Evolutionary conservation across 1,140 invertebrate species (phyloP), one percentile per base, ranked within the genome.

Genomic region (Heliconius congener): DNA sequence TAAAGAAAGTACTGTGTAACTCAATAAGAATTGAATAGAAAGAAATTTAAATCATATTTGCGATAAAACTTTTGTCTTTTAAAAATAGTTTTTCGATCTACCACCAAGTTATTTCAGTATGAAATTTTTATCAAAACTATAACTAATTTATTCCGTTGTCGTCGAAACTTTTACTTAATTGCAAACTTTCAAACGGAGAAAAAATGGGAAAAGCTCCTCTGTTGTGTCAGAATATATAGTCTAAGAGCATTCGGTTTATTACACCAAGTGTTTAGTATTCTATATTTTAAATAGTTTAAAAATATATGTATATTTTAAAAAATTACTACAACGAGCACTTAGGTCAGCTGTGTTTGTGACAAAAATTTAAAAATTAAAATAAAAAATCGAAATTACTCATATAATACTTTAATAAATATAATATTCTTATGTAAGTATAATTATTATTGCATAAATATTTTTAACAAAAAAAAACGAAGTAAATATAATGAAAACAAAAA

Each of bases 91-190:
- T 9, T 66, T 66, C 60, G 27, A 66, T 66, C 60, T 16, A 30
- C 60, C 60, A 30, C 60, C 13, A 66, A 66, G 60, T 30, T 66
- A 66, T 30, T 66, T 30, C 11, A 66, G 60, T 30, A 66, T 66
- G 60, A 30, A 66, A 66, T 30, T 66, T 60, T 66, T 66, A 66
- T 66, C 60, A 30, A 23, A 66, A 66, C 60, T 66, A 66, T 30
- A 66, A 66, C 60, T 66, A 66, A 66, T 66, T 66, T 66, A 66
- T 66, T 66, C 60, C 60, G 9, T 66, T 66, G 60, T 66, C 60
- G 11, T 66, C 27, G 27, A 66, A 66, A 66, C 60, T 66, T 66
- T 66, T 66, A 66, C 60, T 66, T 66, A 66, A 66, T 66, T 66
- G 60, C 27, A 30, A 66, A 30, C 60, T 66, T 66, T 66, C 3